Conservation (phyloP, 2,113 vertebrate genomes). For the Catharus minimus region DNA sequence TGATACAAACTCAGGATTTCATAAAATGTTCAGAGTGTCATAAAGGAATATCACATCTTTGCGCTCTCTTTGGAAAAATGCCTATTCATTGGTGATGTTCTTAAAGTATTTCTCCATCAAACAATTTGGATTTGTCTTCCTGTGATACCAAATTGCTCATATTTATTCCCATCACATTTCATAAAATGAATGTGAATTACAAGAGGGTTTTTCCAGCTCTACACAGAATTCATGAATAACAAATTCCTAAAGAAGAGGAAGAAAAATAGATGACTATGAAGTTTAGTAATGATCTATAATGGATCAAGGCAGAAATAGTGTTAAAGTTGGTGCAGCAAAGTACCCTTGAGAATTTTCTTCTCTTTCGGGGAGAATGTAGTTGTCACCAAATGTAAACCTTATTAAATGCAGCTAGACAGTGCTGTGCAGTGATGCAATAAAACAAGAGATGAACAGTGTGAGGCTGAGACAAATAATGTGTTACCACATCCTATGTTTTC, state of each 20-base stretch:
- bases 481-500: background rate
- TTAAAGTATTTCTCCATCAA: background rate
- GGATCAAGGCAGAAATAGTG: background rate
- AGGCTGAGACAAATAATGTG: background rate
- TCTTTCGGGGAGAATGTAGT: background rate
- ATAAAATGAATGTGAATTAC: background rate
- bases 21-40: background rate
- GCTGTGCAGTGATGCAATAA: background rate
- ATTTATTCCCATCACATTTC: constrained; percentile 1
- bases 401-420: background rate
- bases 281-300: background rate
- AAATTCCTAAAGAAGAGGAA: background rate
- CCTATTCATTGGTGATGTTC: background rate
- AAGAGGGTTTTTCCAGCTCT: background rate
- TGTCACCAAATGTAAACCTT: background rate
- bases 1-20: background rate
- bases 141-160: background rate
- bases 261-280: background rate
- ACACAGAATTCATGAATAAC: background rate
- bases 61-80: background rate
- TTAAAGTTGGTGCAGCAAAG: background rate
- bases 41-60: background rate
- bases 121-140: background rate
- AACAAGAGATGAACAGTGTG: background rate
- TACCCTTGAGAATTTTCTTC: background rate